Evolutionary conservation across 2,113 vertebrate genomes (phyloP).

Genomic region (Rallus limicola): DNA sequence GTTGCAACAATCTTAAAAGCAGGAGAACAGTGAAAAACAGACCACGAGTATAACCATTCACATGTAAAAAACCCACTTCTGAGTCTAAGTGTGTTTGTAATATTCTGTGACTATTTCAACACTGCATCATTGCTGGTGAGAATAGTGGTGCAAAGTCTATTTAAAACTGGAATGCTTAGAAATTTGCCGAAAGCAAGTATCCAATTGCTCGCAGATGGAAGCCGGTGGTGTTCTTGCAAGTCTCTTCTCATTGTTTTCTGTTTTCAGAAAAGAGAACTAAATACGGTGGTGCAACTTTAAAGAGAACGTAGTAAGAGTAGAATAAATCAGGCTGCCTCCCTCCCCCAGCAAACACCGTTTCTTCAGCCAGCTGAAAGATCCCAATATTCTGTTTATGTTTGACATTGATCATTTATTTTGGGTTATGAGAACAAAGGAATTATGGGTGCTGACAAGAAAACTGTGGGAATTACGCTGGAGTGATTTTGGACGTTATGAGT

Average conservation of each 20-base stretch:
- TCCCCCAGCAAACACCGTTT: background rate
- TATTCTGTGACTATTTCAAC: slow-evolving; percentile 27
- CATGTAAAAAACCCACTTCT: background rate
- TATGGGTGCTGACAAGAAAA: slow-evolving; percentile 54
- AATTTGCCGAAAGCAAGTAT: slow-evolving; percentile 42
- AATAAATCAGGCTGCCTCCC: slow-evolving; percentile 26
- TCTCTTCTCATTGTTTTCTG: slow-evolving; percentile 40
- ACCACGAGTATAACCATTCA: background rate
- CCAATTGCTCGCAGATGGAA: slow-evolving; percentile 63
- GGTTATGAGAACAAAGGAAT: slow-evolving; percentile 41
- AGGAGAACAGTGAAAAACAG: background rate
- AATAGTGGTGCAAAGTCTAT: slow-evolving; percentile 30
- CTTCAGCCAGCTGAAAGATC: background rate
- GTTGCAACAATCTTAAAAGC: background rate
- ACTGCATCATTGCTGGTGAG: background rate
- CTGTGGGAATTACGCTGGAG: slow-evolving; percentile 32
- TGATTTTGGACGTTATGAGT: slow-evolving; percentile 9
- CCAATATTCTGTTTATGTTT: slow-evolving; percentile 25
- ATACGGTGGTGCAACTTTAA: slow-evolving; percentile 17
- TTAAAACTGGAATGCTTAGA: slow-evolving; percentile 48
- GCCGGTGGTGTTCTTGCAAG: slow-evolving; percentile 28
- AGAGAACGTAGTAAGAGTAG: background rate
- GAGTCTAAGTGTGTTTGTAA: background rate
- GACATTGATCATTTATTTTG: slow-evolving; percentile 12
- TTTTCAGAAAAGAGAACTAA: slow-evolving; percentile 27